Evolutionary conservation across 2,888 invertebrate species (phyloP), one percentile per base, ranked within the genome.

Genomic region (Dermolepida albohirtum): DNA sequence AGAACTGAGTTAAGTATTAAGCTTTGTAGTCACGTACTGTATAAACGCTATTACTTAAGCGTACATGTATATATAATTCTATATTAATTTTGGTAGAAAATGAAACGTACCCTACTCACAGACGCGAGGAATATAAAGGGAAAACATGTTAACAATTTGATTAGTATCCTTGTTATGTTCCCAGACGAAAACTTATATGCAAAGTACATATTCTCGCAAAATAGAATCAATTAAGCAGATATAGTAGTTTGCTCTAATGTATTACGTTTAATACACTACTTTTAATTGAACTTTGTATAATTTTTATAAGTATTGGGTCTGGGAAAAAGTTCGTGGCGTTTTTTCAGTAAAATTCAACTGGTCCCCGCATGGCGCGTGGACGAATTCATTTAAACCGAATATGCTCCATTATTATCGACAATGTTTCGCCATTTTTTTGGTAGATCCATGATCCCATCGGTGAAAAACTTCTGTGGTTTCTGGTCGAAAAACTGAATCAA

Each of bases 41-140:
- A 40, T 54, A 54, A 54, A 40, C 54, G 41, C 54, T 54, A 54
- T 54, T 54, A 40, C 54, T 40, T 54, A 54, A 41, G 40, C 40
- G 17, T 40, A 40, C 41, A 54, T 40, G 44, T 44, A 44, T 44
- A 44, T 44, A 44, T 59, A 29, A 59, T 29, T 29, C 59, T 14
- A 29, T 41, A 52, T 64, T 52, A 64, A 64, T 64, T 52, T n/a
- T 22, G 7, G 4, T 29, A 16, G 41, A 41, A 64, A 51, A 27
- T 64, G 51, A 51, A 64, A 41, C 49, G 49, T 29, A 43, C 11
- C n/a, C 12, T 11, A 17, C 29, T 34, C 10, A 10, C 34, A 27
- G 27, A 16, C 39, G 47, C 49, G 34, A 34, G 5, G 17, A 54
- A 54, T n/a, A 41, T 40, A 54, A 39, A 54, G 40, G 54, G n/a